These are phyloP conservation scores for Itoplectis maculator DNA, from an alignment of 2,888 invertebrate genomes.

Conservation along the genomic window DNA sequence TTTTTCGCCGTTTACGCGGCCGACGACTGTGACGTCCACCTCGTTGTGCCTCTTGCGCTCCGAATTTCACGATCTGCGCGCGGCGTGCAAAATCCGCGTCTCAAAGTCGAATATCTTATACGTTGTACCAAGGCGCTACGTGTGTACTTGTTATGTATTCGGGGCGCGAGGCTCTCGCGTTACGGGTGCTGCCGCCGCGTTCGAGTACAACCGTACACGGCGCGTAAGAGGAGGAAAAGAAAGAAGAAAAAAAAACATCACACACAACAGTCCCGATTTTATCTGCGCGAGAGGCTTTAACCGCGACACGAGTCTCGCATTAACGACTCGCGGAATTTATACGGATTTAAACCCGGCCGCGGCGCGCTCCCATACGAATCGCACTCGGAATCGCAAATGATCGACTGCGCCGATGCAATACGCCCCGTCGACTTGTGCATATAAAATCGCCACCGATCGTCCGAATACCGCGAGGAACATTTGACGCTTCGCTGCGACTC, in stretches of 20 bases:
- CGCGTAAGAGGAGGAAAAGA: slow-evolving; percentile 31
- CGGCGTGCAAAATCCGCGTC: background rate
- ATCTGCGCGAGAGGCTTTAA: slow-evolving; percentile 47
- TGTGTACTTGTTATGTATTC: slow-evolving; percentile 57
- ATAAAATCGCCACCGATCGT: background rate
- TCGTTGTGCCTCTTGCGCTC: slow-evolving; percentile 10
- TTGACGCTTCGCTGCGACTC: background rate
- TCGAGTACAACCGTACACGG: background rate
- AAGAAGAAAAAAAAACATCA: slow-evolving; percentile 15
- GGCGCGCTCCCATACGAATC: slow-evolving; percentile 9
- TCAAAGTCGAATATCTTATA: slow-evolving; percentile 28
- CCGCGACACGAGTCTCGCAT: slow-evolving; percentile 68
- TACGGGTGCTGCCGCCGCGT: slow-evolving; percentile 13
- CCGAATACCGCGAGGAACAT: background rate
- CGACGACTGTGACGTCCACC: too few species aligned
- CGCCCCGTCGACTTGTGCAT: background rate
- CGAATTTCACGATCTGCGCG: slow-evolving; percentile 45
- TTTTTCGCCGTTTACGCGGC: too few species aligned
- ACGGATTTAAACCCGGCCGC: slow-evolving; percentile 26
- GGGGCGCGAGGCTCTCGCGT: slow-evolving; percentile 47
- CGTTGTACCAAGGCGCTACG: background rate
- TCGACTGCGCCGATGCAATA: background rate
- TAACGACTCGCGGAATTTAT: slow-evolving; percentile 50
- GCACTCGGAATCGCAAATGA: slow-evolving; percentile 12
- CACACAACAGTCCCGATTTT: slow-evolving; percentile 62